Evolutionary conservation across 2,113 vertebrate genomes (phyloP).

Genomic region (Ailurus styani): DNA sequence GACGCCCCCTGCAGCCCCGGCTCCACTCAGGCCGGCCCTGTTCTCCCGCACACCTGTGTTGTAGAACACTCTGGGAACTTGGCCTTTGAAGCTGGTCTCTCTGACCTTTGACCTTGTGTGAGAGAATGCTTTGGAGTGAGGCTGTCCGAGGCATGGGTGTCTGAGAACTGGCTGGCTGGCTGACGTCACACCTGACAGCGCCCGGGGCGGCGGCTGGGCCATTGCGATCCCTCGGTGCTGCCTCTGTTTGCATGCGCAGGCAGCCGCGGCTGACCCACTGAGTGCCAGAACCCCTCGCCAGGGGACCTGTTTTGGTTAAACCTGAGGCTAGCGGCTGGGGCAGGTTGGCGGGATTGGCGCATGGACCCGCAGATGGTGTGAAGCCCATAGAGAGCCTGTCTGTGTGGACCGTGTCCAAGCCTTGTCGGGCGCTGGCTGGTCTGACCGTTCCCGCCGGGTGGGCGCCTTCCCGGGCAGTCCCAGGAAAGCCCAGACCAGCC

Average conservation of each 20-base stretch:
- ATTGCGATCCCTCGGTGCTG: accelerated
- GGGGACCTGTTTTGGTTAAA: not conserved
- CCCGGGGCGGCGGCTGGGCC: too few species aligned
- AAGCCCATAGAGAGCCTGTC: accelerated
- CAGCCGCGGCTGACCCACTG: too few species aligned
- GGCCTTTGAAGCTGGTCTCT: not conserved
- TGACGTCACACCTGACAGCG: not conserved
- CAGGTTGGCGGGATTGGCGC: not conserved
- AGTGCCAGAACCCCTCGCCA: too few species aligned
- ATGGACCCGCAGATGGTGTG: too few species aligned
- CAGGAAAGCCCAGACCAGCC: not conserved
- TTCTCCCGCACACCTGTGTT: not conserved
- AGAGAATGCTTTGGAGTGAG: not conserved
- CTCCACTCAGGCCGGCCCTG: not conserved
- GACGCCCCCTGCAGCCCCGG: too few species aligned
- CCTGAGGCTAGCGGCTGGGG: not conserved
- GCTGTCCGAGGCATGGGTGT: not conserved
- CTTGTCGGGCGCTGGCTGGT: not conserved
- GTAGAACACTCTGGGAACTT: not conserved
- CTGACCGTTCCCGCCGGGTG: too few species aligned
- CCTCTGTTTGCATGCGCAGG: too few species aligned
- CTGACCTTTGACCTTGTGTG: not conserved
- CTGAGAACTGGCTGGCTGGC: not conserved
- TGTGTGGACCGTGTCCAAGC: accelerated
- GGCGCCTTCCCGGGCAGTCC: accelerated